Percentiles rank a stretch among this genome's conserved stretches.
phyloP scores from a whole-genome alignment of 2,113 vertebrate species.

The Anolis sagrei region DNA sequence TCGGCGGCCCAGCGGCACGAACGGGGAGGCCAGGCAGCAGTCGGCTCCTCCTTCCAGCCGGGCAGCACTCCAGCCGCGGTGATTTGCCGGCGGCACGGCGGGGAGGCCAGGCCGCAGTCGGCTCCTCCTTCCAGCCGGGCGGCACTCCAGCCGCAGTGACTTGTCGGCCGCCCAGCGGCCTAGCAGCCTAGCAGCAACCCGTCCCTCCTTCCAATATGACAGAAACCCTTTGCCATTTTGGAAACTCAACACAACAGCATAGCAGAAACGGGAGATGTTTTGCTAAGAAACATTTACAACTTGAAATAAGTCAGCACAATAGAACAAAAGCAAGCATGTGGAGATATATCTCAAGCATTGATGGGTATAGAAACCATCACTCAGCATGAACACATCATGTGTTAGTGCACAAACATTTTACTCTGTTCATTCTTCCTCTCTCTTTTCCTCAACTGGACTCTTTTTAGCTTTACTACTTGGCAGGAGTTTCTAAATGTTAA shows the following conservation, averaged over 20 bases:
- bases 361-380: not conserved
- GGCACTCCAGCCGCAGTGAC: too few species aligned
- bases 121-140: too few species aligned
- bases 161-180: too few species aligned
- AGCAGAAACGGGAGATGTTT: too few species aligned
- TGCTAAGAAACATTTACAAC: not conserved
- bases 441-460: too few species aligned
- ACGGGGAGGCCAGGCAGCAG: too few species aligned
- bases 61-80: too few species aligned
- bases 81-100: too few species aligned
- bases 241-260: not conserved
- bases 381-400: not conserved
- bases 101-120: too few species aligned
- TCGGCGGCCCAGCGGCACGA: too few species aligned
- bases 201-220: not conserved
- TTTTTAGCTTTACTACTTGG: not conserved
- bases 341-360: not conserved
- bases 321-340: not conserved
- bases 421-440: fast-evolving
- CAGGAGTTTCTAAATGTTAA: not conserved
- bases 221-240: not conserved
- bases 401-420: not conserved
- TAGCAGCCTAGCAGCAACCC: too few species aligned
- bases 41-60: too few species aligned
- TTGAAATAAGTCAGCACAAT: not conserved